A percentile compares a stretch with the other conserved stretches of the same genome.
These are phyloP conservation scores for Antrozous pallidus DNA, from an alignment of 2,797 vertebrate genomes.

Conservation along the genomic window DNA sequence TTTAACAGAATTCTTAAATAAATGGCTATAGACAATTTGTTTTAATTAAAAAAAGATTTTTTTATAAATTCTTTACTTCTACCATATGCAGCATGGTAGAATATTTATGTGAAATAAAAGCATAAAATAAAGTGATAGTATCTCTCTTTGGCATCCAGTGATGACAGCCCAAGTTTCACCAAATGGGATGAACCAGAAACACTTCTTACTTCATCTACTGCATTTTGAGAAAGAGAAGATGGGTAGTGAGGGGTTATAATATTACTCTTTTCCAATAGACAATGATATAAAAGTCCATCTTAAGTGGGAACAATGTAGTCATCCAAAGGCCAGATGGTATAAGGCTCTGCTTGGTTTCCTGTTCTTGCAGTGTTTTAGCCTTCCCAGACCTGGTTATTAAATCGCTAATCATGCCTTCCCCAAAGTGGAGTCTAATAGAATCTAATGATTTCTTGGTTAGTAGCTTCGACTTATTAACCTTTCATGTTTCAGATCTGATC, in stretches of 20 bases:
- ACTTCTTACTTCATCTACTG: background rate
- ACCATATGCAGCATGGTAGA: background rate
- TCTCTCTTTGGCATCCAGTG: background rate
- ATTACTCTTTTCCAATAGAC: background rate
- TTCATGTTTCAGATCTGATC: background rate
- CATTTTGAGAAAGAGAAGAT: background rate
- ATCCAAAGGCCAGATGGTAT: background rate
- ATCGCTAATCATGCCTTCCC: background rate
- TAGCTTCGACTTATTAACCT: background rate
- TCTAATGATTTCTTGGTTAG: background rate
- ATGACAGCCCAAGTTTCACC: background rate
- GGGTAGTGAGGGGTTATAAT: background rate
- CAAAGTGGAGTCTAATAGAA: background rate
- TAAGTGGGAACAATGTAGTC: background rate
- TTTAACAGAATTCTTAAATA: background rate
- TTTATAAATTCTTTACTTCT: background rate
- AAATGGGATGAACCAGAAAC: background rate
- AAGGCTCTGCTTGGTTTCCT: background rate
- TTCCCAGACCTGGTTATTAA: slow-evolving; percentile 8
- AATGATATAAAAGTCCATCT: background rate
- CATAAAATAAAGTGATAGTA: background rate
- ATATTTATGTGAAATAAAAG: background rate
- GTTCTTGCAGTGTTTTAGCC: background rate
- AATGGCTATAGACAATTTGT: background rate
- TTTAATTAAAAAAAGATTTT: background rate